Base-by-base conservation (phyloP, 2,888 invertebrate species). In the Callyntrura guangdongensis region DNA sequence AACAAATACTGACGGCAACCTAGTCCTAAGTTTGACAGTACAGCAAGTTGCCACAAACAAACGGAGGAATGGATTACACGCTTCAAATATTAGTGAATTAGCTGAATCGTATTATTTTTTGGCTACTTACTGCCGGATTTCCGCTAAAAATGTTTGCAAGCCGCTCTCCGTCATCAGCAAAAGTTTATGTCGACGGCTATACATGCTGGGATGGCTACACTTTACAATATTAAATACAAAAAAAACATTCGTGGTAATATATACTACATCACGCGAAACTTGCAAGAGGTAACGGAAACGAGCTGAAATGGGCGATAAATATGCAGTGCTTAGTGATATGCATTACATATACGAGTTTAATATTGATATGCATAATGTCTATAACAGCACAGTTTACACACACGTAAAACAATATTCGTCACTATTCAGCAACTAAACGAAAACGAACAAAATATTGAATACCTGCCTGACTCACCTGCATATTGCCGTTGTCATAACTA, bases 91-190 rank as follows among this genome's bases (percentile, higher is more conserved):
- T 53, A 12, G 22, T 77, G n/a, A 77, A 77, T 53, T 53, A 53
- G 53, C 22, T 53, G 17, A 61, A 27, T 61, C 17, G 14, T n/a
- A 6, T 0, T 47, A 49, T 56, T 56, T 53, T 81, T 81, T 81
- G 81, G 81, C 81, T 61, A 59, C 83, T 6, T 69, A 25, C 47
- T 84, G 83, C 83, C 83, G 83, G 83, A 84, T 84, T 69, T 84
- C 83, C 83, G 83, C 67, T 69, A 84, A 82, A 84, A 83, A 45
- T 20, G 49, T 27, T 67, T 69, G 83, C 67, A 61, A 84, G 27
- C 64, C 47, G 53, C 72, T 17, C 47, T 14, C 25, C 11, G 47
- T 49, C 53, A 49, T 25, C 77, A 77, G 20, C 6, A 61, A 9
- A 22, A 11, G 2, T 12, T 9, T 12, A 27, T 25, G 6, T 67